Percentiles rank a stretch among this genome's conserved stretches.
Conservation (phyloP, 2,797 vertebrate genomes). For the Premnoplex brunnescens region DNA sequence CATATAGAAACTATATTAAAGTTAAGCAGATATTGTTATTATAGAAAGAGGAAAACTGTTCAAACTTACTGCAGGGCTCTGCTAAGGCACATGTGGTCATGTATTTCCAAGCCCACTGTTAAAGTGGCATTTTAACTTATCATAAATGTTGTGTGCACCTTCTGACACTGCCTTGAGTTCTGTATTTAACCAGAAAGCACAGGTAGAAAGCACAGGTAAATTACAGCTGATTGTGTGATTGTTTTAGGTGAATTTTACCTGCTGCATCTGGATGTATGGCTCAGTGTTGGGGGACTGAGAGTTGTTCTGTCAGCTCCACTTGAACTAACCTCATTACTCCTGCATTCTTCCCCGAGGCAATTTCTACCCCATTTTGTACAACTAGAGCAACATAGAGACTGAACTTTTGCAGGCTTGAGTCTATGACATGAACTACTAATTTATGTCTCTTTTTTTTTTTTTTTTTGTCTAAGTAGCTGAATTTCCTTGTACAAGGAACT, state of each 20-base stretch:
- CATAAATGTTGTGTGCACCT: not conserved
- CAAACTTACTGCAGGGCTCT: not conserved
- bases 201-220: not conserved
- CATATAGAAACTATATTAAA: not conserved
- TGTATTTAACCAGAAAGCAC: not conserved
- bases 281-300: not conserved
- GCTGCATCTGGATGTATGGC: not conserved
- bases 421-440: not conserved
- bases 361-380: conserved; percentile 53
- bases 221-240: not conserved
- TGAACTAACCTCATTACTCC: conserved; percentile 30
- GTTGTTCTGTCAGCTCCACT: conserved; percentile 21
- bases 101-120: not conserved
- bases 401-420: not conserved
- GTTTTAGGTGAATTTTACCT: not conserved
- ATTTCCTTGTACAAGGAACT: not conserved
- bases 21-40: not conserved
- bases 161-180: not conserved
- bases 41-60: not conserved
- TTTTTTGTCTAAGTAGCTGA: not conserved
- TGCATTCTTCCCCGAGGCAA: conserved; percentile 8
- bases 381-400: not conserved
- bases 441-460: not conserved
- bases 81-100: not conserved
- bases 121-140: not conserved